Conservation (phyloP, 2,113 vertebrate species). For the Hemiprocne comata region DNA sequence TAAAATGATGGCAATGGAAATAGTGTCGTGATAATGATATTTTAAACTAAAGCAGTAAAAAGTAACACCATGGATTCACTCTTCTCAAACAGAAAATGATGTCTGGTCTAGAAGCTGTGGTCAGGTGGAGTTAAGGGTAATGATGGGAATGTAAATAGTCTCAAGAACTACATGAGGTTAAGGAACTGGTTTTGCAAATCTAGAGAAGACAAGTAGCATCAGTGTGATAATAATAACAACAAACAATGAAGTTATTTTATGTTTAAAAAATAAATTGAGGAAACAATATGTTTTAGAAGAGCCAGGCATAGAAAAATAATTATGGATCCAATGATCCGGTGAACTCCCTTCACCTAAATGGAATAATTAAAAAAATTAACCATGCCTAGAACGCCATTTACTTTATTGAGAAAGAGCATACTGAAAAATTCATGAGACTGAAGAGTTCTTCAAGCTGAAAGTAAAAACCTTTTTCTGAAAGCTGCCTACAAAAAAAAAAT, state of each 20-base stretch:
- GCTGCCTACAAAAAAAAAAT: background rate
- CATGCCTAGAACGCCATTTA: background rate
- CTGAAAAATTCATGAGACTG: background rate
- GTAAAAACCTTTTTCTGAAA: background rate
- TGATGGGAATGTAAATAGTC: background rate
- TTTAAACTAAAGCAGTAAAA: background rate
- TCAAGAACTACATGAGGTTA: background rate
- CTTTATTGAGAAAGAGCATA: background rate
- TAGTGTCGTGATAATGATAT: background rate
- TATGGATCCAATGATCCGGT: background rate
- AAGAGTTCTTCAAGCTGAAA: background rate
- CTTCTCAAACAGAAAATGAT: background rate
- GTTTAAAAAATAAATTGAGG: background rate
- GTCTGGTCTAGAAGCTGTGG: background rate
- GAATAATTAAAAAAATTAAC: background rate
- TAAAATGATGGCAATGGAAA: background rate
- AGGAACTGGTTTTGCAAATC: background rate
- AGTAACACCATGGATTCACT: background rate
- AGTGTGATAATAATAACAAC: background rate
- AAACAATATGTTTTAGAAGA: background rate
- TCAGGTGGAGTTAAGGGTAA: background rate
- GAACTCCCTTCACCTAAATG: background rate
- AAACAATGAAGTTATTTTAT: background rate
- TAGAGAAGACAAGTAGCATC: background rate
- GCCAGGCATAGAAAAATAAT: background rate